Evolutionary conservation across 2,113 vertebrate genomes (phyloP).

Genomic region (Sceloporus tristichus): DNA sequence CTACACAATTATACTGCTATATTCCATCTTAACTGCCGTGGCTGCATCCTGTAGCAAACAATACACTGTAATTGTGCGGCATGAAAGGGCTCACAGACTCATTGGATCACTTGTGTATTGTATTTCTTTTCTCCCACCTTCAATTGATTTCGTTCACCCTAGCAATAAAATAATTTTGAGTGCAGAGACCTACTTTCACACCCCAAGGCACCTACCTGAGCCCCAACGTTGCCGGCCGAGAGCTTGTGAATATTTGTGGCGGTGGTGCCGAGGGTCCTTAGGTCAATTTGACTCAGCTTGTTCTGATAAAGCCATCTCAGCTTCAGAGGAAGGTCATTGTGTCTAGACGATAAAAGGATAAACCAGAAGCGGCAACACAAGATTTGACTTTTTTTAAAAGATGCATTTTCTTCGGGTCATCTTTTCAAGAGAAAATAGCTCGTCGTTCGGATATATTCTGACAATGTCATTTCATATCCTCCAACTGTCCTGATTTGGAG

Average conservation of each 20-base stretch:
- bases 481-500: background rate
- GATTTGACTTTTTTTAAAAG: background rate
- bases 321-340: slow-evolving; percentile 87
- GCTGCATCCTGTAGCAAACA: no score
- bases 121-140: no score
- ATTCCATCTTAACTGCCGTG: no score
- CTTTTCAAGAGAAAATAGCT: no score
- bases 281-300: slow-evolving; percentile 77
- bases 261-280: slow-evolving; percentile 76
- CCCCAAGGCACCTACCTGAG: slow-evolving; percentile 82
- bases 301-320: slow-evolving; percentile 83
- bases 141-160: no score
- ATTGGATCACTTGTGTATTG: no score
- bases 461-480: background rate
- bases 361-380: slow-evolving; percentile 9
- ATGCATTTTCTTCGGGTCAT: no score
- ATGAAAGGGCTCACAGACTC: no score
- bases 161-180: no score
- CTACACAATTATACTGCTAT: no score
- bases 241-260: slow-evolving; percentile 87
- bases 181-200: no score
- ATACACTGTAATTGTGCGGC: no score
- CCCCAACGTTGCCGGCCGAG: slow-evolving; percentile 84
- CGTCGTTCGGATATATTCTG: background rate
- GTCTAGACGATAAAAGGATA: slow-evolving; percentile 72